Conservation (phyloP, 2,888 invertebrate genomes). For the Plagodis pulveraria region DNA sequence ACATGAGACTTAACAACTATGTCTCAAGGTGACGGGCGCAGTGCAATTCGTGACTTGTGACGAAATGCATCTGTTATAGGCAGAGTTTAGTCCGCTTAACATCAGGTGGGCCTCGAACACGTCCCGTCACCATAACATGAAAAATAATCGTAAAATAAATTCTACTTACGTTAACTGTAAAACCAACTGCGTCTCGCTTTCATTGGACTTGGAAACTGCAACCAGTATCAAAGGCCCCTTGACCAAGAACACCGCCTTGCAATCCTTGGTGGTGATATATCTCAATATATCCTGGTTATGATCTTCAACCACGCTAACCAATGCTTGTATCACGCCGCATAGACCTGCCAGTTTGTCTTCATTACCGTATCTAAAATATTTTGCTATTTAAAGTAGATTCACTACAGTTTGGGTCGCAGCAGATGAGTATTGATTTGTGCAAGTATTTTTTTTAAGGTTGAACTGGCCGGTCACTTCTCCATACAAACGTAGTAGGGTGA, state of each 20-base stretch:
- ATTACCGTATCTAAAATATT: conserved; percentile 90
- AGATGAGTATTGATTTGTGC: too few relatives aligned
- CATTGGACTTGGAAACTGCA: conserved; percentile 92
- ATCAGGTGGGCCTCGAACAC: too few relatives aligned
- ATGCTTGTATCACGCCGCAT: conserved; percentile 97
- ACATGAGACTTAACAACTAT: too few relatives aligned
- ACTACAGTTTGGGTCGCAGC: too few relatives aligned
- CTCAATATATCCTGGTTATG: conserved; percentile 93
- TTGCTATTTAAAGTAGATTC: conserved; percentile 13
- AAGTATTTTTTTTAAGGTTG: too few relatives aligned
- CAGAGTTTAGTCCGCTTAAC: too few relatives aligned
- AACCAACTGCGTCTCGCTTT: conserved; percentile 93
- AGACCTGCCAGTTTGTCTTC: conserved; percentile 97
- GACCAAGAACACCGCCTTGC: conserved; percentile 95
- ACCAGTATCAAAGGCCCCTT: conserved; percentile 97
- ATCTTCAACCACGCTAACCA: conserved; percentile 95
- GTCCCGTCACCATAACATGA: too few relatives aligned
- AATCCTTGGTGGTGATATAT: conserved; percentile 93
- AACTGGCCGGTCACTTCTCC: too few relatives aligned
- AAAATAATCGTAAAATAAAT: background rate
- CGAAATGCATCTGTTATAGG: too few relatives aligned
- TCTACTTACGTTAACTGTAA: conserved; percentile 92
- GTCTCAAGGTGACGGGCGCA: too few relatives aligned
- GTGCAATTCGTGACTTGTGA: too few relatives aligned
- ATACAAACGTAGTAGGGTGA: too few relatives aligned